phyloP scores from a whole-genome alignment of 2,113 vertebrate genomes.

The Nothoprocta perdicaria region DNA sequence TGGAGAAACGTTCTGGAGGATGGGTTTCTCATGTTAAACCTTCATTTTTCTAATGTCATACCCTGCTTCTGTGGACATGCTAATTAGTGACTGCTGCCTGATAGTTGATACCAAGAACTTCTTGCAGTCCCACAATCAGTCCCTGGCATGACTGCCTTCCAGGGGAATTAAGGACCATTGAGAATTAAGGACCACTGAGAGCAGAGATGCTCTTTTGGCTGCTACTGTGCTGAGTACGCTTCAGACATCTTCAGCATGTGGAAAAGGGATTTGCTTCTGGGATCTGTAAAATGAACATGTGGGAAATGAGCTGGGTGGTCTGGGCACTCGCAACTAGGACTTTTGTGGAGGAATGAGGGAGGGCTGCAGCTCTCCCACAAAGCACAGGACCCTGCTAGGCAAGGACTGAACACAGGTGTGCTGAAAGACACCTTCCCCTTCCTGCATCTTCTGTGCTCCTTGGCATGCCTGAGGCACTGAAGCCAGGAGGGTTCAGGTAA shows the following conservation, averaged over 20 bases:
- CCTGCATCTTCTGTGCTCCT: background rate
- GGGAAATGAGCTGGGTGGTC: background rate
- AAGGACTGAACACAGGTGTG: background rate
- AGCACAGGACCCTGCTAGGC: accelerated
- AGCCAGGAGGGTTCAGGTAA: background rate
- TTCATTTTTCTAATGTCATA: background rate
- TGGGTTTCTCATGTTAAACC: background rate
- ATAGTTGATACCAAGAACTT: background rate
- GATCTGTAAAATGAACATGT: background rate
- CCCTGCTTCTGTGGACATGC: background rate
- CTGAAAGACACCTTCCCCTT: background rate
- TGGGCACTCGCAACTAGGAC: background rate
- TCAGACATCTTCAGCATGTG: background rate
- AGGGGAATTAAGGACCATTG: background rate
- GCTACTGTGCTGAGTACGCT: background rate
- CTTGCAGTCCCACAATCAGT: accelerated
- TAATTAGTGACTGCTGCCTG: background rate
- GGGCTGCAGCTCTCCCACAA: background rate
- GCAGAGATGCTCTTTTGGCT: background rate
- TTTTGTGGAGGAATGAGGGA: background rate
- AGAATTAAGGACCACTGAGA: background rate
- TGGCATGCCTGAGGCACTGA: background rate
- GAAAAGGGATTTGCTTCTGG: background rate
- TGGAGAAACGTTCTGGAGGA: background rate
- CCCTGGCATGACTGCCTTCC: background rate